A percentile compares a stretch with the other conserved stretches of the same genome.
Conservation (phyloP, 2,888 invertebrate species). For the Troglohyphantes excavatus region DNA sequence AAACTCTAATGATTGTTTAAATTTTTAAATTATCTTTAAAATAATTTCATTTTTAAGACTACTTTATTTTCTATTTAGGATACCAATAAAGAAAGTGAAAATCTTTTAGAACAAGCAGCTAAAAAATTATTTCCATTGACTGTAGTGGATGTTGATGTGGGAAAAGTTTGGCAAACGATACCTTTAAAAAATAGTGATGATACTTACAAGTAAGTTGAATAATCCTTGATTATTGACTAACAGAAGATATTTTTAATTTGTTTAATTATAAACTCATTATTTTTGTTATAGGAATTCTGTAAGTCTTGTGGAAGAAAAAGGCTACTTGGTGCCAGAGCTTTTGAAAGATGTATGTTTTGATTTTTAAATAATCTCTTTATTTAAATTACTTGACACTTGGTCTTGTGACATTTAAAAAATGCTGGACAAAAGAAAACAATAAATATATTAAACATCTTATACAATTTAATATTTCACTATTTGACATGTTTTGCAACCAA, state of each 20-base stretch:
- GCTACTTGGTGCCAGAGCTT: constrained; percentile 42
- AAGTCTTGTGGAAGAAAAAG: constrained; percentile 22
- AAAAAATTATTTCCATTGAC: constrained; percentile 51
- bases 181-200: constrained; percentile 3
- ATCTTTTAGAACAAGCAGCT: constrained; percentile 45
- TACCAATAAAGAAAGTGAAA: constrained; percentile 26
- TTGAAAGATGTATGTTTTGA: constrained; percentile 55
- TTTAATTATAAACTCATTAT: not conserved
- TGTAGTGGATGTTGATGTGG: constrained; percentile 45
- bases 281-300: constrained; percentile 28
- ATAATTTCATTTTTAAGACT: too few relatives aligned
- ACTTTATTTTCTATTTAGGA: constrained; percentile 29
- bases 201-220: constrained; percentile 30
- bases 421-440: too few relatives aligned
- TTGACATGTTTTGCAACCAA: too few relatives aligned
- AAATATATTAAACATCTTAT: too few relatives aligned
- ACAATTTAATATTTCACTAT: too few relatives aligned
- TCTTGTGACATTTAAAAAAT: too few relatives aligned
- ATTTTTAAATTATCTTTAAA: too few relatives aligned
- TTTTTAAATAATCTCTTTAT: constrained; percentile 6
- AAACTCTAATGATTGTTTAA: too few relatives aligned
- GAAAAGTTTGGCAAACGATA: constrained; percentile 56
- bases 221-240: not conserved
- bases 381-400: too few relatives aligned
- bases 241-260: not conserved